Conservation (phyloP, 2,797 vertebrate species). For the Sparidentex hasta region DNA sequence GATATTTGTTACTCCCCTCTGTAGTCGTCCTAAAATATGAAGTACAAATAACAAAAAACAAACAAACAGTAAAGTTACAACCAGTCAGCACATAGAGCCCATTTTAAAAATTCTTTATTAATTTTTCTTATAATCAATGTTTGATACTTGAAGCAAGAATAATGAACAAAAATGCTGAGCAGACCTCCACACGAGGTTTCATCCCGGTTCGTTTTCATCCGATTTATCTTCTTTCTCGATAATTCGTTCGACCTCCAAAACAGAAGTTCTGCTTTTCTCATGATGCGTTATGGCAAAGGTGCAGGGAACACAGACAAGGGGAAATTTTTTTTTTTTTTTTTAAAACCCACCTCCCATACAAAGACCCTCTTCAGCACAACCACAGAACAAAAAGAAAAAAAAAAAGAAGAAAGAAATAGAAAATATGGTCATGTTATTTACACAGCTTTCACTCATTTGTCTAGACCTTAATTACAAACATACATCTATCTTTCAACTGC, state of each 20-base stretch:
- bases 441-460: conserved; percentile 76
- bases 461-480: conserved; percentile 78
- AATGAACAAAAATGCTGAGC: conserved; percentile 80
- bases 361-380: conserved; percentile 80
- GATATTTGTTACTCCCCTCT: not conserved
- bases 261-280: conserved; percentile 64
- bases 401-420: conserved; percentile 45
- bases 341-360: conserved; percentile 79
- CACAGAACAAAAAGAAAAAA: conserved; percentile 57
- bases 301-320: conserved; percentile 75
- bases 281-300: conserved; percentile 75
- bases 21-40: not conserved
- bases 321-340: conserved; percentile 64
- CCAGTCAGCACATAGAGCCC: not conserved
- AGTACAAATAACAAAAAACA: not conserved
- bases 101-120: conserved; percentile 86
- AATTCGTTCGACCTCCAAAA: conserved; percentile 57
- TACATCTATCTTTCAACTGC: conserved; percentile 74
- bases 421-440: conserved; percentile 79
- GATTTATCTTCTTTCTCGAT: conserved; percentile 56
- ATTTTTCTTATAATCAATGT: conserved; percentile 85
- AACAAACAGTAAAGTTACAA: not conserved
- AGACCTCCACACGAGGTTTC: conserved; percentile 70
- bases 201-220: conserved; percentile 59
- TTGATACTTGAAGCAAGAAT: conserved; percentile 85